phyloP scores from a whole-genome alignment of 1,140 invertebrate species.

The Drosophila tsacasi region DNA sequence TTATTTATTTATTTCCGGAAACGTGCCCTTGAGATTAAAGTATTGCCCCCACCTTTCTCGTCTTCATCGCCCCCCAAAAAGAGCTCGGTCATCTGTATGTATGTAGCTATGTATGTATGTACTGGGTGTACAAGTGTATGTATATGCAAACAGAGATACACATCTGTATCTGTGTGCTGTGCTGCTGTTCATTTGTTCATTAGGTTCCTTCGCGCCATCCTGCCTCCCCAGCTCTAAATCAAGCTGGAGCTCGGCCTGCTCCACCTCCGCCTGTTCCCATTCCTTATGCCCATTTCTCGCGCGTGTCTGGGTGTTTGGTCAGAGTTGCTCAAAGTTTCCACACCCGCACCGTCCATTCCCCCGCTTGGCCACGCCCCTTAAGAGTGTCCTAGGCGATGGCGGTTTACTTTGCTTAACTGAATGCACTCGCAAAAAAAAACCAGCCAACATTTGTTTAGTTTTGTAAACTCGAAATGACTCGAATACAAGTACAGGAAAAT shows the following conservation, averaged over 20 bases:
- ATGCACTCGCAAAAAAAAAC: conserved; percentile 3
- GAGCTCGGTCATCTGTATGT: conserved; percentile 24
- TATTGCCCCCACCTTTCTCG: conserved; percentile 25
- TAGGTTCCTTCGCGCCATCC: conserved; percentile 61
- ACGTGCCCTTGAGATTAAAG: conserved; percentile 81
- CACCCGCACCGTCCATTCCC: conserved; percentile 1
- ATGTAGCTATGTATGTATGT: conserved; percentile 12
- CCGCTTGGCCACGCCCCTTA: conserved; percentile 20
- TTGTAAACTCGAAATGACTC: background rate
- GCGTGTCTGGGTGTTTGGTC: conserved; percentile 40
- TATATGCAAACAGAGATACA: conserved; percentile 36
- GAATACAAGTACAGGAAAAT: background rate
- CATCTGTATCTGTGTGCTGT: conserved; percentile 30
- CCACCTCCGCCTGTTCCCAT: background rate
- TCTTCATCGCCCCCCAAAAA: conserved; percentile 6
- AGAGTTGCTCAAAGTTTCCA: conserved; percentile 42
- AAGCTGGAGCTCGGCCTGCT: background rate
- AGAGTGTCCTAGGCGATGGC: conserved; percentile 59
- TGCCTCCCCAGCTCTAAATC: background rate
- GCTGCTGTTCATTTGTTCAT: conserved; percentile 67
- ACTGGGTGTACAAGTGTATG: conserved; percentile 25
- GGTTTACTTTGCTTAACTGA: conserved; percentile 16
- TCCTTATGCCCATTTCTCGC: conserved; percentile 23
- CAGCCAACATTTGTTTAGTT: background rate
- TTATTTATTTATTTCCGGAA: conserved; percentile 84